phyloP scores from a whole-genome alignment of 2,113 vertebrate species.

The Talpa occidentalis region DNA sequence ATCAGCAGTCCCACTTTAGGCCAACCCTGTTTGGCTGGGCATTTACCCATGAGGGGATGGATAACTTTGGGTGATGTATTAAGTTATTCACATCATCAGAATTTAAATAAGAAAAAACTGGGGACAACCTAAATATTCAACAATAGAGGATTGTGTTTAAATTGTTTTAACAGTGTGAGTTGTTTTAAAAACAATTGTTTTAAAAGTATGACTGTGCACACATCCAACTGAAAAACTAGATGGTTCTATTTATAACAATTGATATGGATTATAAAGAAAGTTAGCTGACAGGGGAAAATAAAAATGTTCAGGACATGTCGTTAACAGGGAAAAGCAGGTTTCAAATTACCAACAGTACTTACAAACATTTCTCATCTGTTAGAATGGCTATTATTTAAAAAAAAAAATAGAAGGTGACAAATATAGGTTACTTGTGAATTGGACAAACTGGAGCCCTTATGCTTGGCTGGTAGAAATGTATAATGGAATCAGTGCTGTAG shows the following conservation, averaged over 20 bases:
- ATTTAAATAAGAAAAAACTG: conserved; percentile 4
- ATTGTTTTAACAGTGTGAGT: neutral
- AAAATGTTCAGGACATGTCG: neutral
- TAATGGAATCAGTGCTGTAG: neutral
- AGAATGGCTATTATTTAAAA: neutral
- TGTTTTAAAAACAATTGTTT: too few species aligned
- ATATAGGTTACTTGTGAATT: neutral
- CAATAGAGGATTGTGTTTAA: neutral
- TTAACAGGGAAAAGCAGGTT: conserved; percentile 24
- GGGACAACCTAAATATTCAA: conserved; percentile 31
- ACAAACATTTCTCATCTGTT: neutral
- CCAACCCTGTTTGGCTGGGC: too few species aligned
- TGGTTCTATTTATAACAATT: neutral
- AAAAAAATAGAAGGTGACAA: conserved; percentile 12
- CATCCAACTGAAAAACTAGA: neutral
- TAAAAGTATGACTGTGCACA: neutral
- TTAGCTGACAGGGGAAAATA: neutral
- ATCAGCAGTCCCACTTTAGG: too few species aligned
- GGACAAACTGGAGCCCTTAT: neutral
- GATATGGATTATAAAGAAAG: neutral
- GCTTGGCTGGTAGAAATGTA: neutral
- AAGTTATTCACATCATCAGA: conserved; percentile 23
- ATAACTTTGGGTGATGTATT: neutral
- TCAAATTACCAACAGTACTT: neutral
- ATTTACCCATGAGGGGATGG: too few species aligned